A percentile compares a stretch with the other conserved stretches of the same genome.
phyloP scores from a whole-genome alignment of 1,140 invertebrate species.

The Drosophila teissieri region DNA sequence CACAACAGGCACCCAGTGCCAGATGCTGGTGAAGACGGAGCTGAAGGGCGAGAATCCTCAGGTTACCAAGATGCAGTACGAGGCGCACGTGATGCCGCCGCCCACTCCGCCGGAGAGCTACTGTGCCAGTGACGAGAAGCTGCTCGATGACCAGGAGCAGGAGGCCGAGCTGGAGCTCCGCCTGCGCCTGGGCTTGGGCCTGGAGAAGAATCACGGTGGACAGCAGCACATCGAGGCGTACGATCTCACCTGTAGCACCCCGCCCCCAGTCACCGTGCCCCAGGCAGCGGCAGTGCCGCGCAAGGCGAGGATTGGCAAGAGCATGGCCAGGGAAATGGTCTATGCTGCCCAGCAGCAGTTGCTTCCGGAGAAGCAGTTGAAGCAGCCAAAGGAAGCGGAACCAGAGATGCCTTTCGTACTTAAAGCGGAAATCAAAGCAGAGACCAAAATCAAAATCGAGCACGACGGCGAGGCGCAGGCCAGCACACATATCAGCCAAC shows the following conservation, averaged over 20 bases:
- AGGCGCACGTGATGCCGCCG: slow-evolving; percentile 78
- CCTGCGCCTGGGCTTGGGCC: slow-evolving; percentile 1
- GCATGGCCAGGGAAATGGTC: slow-evolving; percentile 87
- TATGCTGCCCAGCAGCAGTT: slow-evolving; percentile 65
- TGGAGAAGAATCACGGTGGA: slow-evolving; percentile 10
- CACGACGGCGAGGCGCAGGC: slow-evolving; percentile 61
- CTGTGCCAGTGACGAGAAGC: slow-evolving; percentile 72
- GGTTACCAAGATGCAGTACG: slow-evolving; percentile 76
- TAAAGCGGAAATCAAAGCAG: slow-evolving; percentile 84
- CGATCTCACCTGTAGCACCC: slow-evolving; percentile 64
- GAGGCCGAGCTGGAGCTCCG: slow-evolving; percentile 45
- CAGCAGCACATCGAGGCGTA: slow-evolving; percentile 63
- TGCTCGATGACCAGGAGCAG: slow-evolving; percentile 55
- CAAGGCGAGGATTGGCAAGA: slow-evolving; percentile 89
- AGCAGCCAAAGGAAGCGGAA: slow-evolving; percentile 23
- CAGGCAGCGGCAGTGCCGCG: slow-evolving; percentile 61
- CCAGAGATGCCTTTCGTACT: slow-evolving; percentile 77
- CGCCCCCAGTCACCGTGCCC: slow-evolving; percentile 36
- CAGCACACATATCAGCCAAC: slow-evolving; percentile 70
- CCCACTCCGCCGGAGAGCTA: slow-evolving; percentile 79
- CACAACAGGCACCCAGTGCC: slow-evolving; percentile 69
- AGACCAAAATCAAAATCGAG: slow-evolving; percentile 84
- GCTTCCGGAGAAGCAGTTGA: slow-evolving; percentile 13
- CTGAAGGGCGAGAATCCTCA: slow-evolving; percentile 52
- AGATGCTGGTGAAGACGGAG: slow-evolving; percentile 70